Percentiles rank a stretch among this genome's conserved stretches.
phyloP scores from a whole-genome alignment of 1,140 invertebrate genomes.

The Caerostris extrusa region DNA sequence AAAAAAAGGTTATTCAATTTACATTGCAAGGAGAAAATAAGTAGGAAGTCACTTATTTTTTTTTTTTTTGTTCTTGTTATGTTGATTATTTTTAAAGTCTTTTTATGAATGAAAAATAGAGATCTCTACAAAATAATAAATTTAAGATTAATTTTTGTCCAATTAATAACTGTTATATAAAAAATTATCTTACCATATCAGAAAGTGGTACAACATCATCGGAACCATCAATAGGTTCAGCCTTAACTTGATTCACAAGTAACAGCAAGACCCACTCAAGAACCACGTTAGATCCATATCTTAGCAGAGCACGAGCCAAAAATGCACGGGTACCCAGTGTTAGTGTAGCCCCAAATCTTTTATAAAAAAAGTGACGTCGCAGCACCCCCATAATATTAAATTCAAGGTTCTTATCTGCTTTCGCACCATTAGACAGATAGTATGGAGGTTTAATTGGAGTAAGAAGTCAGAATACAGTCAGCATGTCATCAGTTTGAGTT shows the following conservation, averaged over 20 bases:
- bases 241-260: background rate
- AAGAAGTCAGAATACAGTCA: slow-evolving; percentile 15
- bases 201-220: slow-evolving; percentile 51
- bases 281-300: background rate
- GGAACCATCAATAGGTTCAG: slow-evolving; percentile 50
- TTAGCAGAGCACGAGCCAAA: background rate
- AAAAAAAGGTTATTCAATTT: no score
- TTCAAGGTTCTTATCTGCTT: slow-evolving; percentile 73
- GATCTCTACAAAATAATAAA: no score
- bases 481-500: slow-evolving; percentile 19
- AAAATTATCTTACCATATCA: slow-evolving; percentile 56
- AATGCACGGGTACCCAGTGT: background rate
- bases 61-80: no score
- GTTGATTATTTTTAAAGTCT: no score
- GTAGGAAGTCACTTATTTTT: no score
- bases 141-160: no score
- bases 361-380: slow-evolving; percentile 57
- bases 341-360: slow-evolving; percentile 54
- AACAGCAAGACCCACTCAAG: slow-evolving; percentile 5
- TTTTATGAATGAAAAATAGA: no score
- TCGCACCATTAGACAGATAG: slow-evolving; percentile 59
- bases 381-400: slow-evolving; percentile 63
- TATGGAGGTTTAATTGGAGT: slow-evolving; percentile 48
- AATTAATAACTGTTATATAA: background rate
- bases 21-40: no score